Evolutionary conservation across 2,113 vertebrate genomes (phyloP), one percentile per base, ranked within the genome.

Genomic region (Tachysurus fulvidraco): DNA sequence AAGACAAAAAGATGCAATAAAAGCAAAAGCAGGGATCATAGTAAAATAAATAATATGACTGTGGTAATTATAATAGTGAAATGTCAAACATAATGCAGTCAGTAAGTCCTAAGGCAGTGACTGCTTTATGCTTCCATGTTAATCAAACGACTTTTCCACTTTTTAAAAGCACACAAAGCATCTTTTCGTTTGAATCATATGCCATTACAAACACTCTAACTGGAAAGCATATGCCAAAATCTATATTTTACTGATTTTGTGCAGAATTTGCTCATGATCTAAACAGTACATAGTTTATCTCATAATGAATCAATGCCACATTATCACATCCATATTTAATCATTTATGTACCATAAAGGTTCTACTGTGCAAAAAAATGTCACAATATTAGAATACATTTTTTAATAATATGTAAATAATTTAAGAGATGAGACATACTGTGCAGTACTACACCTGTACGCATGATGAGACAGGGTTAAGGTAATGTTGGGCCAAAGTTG

Each of bases 71-170:
- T 50, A 25, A 21, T 16, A 50, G 44, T 76, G 46, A 76, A 25
- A 16, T 76, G 46, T 14, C 73, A 76, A 76, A 76, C 73, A 76
- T 71, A 71, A 71, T 41, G 17, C 67, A 41, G 30, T 71, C 67
- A 71, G 30, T 74, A 74, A 46, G 71, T 74, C 71, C 71, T 21
- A 74, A 74, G 25, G 23, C 73, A 76, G 44, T 76, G 44, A 23
- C 10, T 50, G 12, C 11, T 4, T 21, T 76, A 50, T 76, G 73
- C 23, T 50, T 76, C 21, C 23, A n/a, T 52, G 19, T 74, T 46
- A 73, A 46, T 73, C 69, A 74, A n/a, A n/a, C 4, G 46, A 12
- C 5, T 2, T n/a, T 52, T 52, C 3, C 74, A 54, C 13, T 46
- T 77, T 28, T 54, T 6, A 52, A 5, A 13, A 77, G 46, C 0